Evolutionary conservation across 2,888 invertebrate genomes (phyloP).

Genomic region (Drosophila koepferae): DNA sequence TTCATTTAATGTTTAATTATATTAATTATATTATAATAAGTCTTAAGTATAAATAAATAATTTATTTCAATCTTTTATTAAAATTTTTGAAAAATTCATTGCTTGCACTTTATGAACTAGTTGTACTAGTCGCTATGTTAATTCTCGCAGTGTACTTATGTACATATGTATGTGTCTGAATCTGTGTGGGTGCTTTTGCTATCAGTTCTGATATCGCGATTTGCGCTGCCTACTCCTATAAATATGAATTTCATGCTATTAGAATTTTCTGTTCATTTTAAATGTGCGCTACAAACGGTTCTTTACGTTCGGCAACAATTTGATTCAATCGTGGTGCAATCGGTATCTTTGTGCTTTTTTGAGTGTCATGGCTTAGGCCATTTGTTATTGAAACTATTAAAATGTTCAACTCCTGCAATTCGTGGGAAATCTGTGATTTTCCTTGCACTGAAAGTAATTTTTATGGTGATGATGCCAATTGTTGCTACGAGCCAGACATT

Average conservation of each 20-base stretch:
- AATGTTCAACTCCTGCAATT: conserved; percentile 61
- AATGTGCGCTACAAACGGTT: conserved; percentile 43
- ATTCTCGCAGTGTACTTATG: conserved; percentile 9
- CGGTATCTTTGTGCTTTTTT: conserved; percentile 15
- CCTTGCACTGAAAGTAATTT: conserved; percentile 64
- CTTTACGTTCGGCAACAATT: neutral
- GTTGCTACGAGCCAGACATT: conserved; percentile 50
- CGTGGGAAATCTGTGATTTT: conserved; percentile 70
- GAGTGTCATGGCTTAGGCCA: conserved; percentile 47
- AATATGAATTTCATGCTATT: conserved; percentile 69
- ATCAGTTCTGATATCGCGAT: conserved; percentile 43
- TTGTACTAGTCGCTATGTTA: neutral
- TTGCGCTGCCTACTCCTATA: conserved; percentile 45
- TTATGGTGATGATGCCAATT: conserved; percentile 58
- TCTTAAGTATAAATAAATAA: too few species aligned
- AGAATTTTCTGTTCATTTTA: conserved; percentile 73
- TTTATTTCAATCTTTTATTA: too few species aligned
- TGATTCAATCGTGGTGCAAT: conserved; percentile 4
- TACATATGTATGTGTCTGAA: neutral
- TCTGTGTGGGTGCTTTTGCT: conserved; percentile 19
- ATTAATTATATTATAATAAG: too few species aligned
- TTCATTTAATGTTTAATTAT: too few species aligned
- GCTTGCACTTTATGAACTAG: neutral
- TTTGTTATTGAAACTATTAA: conserved; percentile 4
- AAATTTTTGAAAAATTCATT: neutral